Percentiles rank a stretch among this genome's conserved stretches.
These are phyloP conservation scores for Andrena chrysosceles DNA, from an alignment of 2,888 invertebrate genomes.

Conservation along the genomic window DNA sequence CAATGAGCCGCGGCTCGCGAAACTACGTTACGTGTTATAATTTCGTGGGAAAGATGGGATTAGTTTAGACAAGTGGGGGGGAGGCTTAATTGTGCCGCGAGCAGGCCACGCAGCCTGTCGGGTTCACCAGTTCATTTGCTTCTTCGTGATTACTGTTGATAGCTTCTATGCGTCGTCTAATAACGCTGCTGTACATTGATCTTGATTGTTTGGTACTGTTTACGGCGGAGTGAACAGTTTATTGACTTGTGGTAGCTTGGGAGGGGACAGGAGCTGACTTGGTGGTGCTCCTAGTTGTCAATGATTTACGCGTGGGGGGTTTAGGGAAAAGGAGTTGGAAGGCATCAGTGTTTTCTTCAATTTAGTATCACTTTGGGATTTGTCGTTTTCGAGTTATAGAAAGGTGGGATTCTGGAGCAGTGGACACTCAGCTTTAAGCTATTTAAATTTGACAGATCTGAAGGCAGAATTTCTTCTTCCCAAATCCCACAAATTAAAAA, in stretches of 20 bases:
- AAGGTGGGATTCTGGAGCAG: too few relatives aligned
- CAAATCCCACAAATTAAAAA: too few relatives aligned
- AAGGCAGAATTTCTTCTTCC: too few relatives aligned
- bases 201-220: constrained; percentile 9
- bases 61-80: constrained; percentile 2
- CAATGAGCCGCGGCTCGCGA: constrained; percentile 16
- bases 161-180: neutral
- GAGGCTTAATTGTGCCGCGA: constrained; percentile 15
- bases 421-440: too few relatives aligned
- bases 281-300: neutral
- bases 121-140: constrained; percentile 8
- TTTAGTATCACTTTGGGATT: too few relatives aligned
- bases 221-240: constrained; percentile 4
- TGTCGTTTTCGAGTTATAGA: too few relatives aligned
- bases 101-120: neutral
- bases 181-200: neutral
- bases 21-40: constrained; percentile 67
- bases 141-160: neutral
- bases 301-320: neutral
- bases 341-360: too few relatives aligned
- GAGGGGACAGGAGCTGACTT: neutral
- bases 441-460: too few relatives aligned
- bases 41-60: constrained; percentile 74
- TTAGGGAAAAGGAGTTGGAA: too few relatives aligned
- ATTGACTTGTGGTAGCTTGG: neutral